Base-by-base conservation (phyloP, 1,140 invertebrate genomes). In the Anastrepha ludens region DNA sequence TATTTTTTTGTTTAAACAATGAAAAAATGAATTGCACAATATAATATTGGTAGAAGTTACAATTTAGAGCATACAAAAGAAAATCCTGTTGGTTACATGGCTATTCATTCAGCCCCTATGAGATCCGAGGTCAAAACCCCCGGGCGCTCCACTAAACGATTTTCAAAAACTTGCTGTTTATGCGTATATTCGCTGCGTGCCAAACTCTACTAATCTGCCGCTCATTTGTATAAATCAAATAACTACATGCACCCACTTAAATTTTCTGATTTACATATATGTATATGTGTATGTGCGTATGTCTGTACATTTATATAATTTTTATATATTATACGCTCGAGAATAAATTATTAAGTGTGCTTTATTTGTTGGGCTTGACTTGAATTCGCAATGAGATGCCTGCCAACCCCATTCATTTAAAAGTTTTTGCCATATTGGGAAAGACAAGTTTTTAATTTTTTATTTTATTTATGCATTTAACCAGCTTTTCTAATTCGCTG, bases 281-380 rank as follows among this genome's bases (percentile, higher is more conserved):
- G 60, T 4, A 62, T 62, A 6, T 15, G 8, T 62, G 60, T 29
- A 67, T 29, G 20, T 67, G 3, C 7, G n/a, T 58, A 58, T 13
- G 29, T 29, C 0, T 29, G 29, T 29, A 29, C 0, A 29, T 29
- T 29, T 0, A 29, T 29, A 29, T 29, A 29, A 29, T 29, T 29
- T 29, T 29, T 29, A 29, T 29, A 29, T 29, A 29, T 1, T 29
- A 29, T 29, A 1, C 29, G 29, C 29, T 29, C 29, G 29, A 29
- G 29, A 29, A 39, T 39, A 29, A 70, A 70, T 70, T 20, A 17
- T 15, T 6, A n/a, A 6, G 15, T 3, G 64, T 41, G 70, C 44
- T 74, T 74, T n/a, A 74, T 74, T 47, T 74, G 44, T 74, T 74
- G 70, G 44, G 44, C 70, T 74, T 47, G 70, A 74, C 70, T 74